Evolutionary conservation across 2,113 vertebrate genomes (phyloP).

Genomic region (Colinus virginianus): DNA sequence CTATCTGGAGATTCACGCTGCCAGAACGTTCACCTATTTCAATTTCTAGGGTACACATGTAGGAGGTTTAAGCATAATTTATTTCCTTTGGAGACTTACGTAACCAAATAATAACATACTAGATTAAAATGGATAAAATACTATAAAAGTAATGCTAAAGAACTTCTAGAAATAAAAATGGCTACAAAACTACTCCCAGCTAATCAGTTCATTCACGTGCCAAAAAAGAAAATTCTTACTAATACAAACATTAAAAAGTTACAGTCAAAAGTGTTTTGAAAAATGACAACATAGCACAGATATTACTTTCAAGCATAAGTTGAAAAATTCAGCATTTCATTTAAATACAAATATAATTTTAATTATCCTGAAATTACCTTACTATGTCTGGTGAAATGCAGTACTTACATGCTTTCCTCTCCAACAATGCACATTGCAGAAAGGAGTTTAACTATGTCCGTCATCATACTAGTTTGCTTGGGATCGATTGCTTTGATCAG

Average conservation of each 20-base stretch:
- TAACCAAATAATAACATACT: not conserved
- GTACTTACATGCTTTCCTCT: constrained; percentile 94
- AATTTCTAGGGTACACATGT: not conserved
- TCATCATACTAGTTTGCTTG: constrained; percentile 92
- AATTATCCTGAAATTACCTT: not conserved
- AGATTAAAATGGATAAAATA: not conserved
- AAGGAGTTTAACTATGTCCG: constrained; percentile 92
- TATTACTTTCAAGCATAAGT: not conserved
- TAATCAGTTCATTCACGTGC: not conserved
- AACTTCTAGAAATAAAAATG: not conserved
- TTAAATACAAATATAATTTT: not conserved
- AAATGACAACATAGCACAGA: not conserved
- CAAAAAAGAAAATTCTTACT: not conserved
- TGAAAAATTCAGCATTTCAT: not conserved
- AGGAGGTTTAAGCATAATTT: not conserved
- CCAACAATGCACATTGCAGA: constrained; percentile 98
- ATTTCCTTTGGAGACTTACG: not conserved
- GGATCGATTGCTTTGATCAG: constrained; percentile 92
- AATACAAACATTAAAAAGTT: not conserved
- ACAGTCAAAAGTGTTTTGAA: not conserved
- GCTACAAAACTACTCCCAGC: not conserved
- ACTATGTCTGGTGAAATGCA: not conserved
- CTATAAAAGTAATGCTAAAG: not conserved
- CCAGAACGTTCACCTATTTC: not conserved
- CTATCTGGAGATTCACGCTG: not conserved